These are phyloP conservation scores for Petrocephalus microphthalmus DNA, from an alignment of 2,113 vertebrate genomes.

Conservation along the genomic window DNA sequence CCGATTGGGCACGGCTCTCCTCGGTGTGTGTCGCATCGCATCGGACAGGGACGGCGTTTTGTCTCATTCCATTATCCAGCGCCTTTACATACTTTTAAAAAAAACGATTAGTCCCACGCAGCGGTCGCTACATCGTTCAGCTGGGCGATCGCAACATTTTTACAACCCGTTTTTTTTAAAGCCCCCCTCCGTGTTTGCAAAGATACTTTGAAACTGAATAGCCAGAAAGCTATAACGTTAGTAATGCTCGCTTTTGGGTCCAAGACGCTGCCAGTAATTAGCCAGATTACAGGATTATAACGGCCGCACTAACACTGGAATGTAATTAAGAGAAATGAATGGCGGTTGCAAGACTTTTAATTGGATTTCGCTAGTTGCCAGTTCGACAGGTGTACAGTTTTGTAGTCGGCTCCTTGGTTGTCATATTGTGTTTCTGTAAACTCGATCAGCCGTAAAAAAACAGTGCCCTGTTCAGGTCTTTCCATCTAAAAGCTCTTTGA, in stretches of 20 bases:
- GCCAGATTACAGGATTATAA: background rate
- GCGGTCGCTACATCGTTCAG: background rate
- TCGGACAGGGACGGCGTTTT: background rate
- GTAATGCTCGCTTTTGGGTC: background rate
- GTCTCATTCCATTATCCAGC: background rate
- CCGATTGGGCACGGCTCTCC: background rate
- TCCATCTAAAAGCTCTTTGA: background rate
- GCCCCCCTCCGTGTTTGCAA: background rate
- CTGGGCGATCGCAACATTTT: background rate
- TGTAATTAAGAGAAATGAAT: background rate
- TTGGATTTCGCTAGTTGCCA: background rate
- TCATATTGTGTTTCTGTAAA: background rate
- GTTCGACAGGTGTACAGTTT: background rate
- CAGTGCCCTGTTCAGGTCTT: background rate
- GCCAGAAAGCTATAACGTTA: background rate
- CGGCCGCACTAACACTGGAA: background rate
- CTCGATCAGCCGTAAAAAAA: background rate
- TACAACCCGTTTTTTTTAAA: constrained; percentile 6
- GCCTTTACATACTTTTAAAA: background rate
- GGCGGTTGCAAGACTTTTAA: background rate
- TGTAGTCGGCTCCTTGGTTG: background rate
- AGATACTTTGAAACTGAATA: background rate
- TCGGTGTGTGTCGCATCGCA: background rate
- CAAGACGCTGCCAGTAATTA: background rate
- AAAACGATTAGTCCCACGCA: background rate